Evolutionary conservation across 2,888 invertebrate genomes (phyloP).

Genomic region (Troides aeacus): DNA sequence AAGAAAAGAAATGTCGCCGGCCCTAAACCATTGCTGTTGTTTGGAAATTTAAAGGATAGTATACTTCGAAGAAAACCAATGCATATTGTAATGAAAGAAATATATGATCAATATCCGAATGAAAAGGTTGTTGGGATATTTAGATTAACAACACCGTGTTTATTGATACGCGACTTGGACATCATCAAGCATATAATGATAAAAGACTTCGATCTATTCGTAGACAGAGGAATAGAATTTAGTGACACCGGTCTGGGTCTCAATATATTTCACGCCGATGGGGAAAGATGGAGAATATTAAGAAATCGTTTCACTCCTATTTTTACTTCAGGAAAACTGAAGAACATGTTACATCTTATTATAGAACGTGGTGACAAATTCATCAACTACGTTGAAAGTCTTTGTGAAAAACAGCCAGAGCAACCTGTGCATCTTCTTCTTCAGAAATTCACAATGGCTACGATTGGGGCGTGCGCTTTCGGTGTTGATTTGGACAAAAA

Average conservation of each 20-base stretch:
- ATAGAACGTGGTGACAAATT: slow-evolving; percentile 21
- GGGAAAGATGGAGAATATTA: slow-evolving; percentile 50
- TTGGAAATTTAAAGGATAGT: slow-evolving; percentile 48
- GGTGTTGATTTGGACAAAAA: slow-evolving; percentile 16
- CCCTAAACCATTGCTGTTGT: slow-evolving; percentile 45
- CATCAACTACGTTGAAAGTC: background rate
- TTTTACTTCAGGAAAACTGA: slow-evolving; percentile 58
- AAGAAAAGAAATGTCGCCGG: slow-evolving; percentile 44
- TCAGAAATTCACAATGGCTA: slow-evolving; percentile 19
- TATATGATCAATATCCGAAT: slow-evolving; percentile 47
- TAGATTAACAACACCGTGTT: slow-evolving; percentile 47
- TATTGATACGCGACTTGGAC: slow-evolving; percentile 55
- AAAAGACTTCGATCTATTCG: slow-evolving; percentile 56
- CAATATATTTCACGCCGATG: slow-evolving; percentile 54
- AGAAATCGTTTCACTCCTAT: slow-evolving; percentile 51
- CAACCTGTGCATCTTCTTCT: slow-evolving; percentile 7
- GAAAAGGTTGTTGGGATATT: slow-evolving; percentile 58
- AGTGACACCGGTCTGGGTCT: slow-evolving; percentile 48
- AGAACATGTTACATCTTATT: slow-evolving; percentile 54
- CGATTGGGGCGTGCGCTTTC: slow-evolving; percentile 19
- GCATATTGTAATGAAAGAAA: slow-evolving; percentile 38
- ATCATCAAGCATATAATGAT: slow-evolving; percentile 53
- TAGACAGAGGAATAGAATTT: slow-evolving; percentile 50
- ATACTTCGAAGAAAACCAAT: slow-evolving; percentile 39
- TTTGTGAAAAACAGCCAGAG: slow-evolving; percentile 4